A percentile compares a stretch with the other conserved stretches of the same genome.
Evolutionary conservation across 1,140 invertebrate species (phyloP).

Genomic region (Acyrthosiphon pisum): DNA sequence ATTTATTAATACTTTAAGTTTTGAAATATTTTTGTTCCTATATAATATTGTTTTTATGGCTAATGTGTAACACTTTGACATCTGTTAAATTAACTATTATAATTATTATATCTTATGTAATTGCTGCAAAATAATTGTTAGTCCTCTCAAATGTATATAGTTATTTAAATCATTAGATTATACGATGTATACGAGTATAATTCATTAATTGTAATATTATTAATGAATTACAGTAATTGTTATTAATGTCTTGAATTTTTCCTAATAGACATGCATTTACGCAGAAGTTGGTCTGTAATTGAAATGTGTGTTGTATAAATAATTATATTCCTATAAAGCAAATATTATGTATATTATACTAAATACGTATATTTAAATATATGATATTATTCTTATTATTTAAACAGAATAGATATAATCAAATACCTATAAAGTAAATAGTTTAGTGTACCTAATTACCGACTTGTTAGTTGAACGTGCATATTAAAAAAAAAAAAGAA

Average conservation of each 20-base stretch:
- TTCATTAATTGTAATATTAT: neutral
- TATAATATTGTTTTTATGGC: neutral
- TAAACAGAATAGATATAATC: neutral
- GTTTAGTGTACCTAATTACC: neutral
- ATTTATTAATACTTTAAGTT: neutral
- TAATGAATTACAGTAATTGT: neutral
- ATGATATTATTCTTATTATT: neutral
- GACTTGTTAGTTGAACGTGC: neutral
- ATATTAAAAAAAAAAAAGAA: neutral
- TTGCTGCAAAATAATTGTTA: neutral
- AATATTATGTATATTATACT: neutral
- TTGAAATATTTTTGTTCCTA: neutral
- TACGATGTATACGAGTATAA: neutral
- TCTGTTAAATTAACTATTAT: neutral
- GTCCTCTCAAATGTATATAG: neutral
- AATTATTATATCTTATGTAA: constrained; percentile 7
- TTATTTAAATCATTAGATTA: neutral
- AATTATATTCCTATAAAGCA: neutral
- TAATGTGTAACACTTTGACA: neutral
- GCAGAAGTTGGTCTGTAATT: neutral
- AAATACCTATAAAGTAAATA: neutral
- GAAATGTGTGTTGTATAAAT: neutral
- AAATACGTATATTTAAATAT: neutral
- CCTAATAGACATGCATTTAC: neutral
- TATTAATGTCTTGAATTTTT: neutral